Percentiles rank a stretch among this genome's conserved stretches.
Conservation (phyloP, 2,888 invertebrate genomes). For the Hypercompe scribonia region DNA sequence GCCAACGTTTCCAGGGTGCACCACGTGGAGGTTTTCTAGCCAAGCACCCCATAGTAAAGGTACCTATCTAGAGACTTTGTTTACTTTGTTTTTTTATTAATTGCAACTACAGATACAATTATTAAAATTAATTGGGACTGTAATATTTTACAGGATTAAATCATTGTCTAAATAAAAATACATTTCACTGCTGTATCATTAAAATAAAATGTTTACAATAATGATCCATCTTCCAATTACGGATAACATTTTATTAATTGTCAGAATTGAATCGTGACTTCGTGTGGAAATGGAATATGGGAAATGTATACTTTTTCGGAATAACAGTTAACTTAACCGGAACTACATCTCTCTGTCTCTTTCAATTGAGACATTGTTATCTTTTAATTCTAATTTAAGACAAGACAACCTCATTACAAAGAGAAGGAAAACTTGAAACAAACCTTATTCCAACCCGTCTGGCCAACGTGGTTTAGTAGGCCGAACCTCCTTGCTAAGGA, state of each 20-base stretch:
- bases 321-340: background rate
- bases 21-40: too few relatives aligned
- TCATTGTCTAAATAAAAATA: slow-evolving; percentile 7
- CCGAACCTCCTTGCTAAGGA: too few relatives aligned
- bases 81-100: slow-evolving; percentile 26
- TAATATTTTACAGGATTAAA: slow-evolving; percentile 14
- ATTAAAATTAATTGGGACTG: slow-evolving; percentile 32
- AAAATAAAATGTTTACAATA: slow-evolving; percentile 11
- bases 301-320: background rate
- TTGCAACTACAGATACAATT: slow-evolving; percentile 29
- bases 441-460: too few relatives aligned
- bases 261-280: background rate
- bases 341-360: too few relatives aligned
- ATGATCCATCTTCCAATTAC: slow-evolving; percentile 5
- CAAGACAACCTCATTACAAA: too few relatives aligned
- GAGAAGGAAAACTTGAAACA: too few relatives aligned
- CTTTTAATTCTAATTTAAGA: too few relatives aligned
- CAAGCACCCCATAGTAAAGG: too few relatives aligned
- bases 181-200: slow-evolving; percentile 7
- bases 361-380: too few relatives aligned
- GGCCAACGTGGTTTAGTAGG: too few relatives aligned
- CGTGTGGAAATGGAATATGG: background rate
- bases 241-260: background rate
- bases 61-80: slow-evolving; percentile 12
- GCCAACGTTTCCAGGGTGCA: too few relatives aligned